These are phyloP conservation scores for Agrotis segetum DNA, from an alignment of 2,888 invertebrate genomes.

Conservation along the genomic window DNA sequence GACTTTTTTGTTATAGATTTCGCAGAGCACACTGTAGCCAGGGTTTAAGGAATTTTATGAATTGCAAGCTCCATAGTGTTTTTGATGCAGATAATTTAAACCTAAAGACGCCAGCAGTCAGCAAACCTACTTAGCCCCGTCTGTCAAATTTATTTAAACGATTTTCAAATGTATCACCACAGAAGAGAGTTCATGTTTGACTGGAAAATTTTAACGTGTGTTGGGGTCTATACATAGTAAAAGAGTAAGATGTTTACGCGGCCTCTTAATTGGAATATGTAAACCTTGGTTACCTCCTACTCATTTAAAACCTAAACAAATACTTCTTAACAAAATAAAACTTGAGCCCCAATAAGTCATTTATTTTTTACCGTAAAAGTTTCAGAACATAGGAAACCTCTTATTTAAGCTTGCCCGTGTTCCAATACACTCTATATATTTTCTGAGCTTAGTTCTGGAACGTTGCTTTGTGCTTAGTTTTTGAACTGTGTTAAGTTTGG, in stretches of 20 bases:
- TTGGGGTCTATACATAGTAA: too few relatives aligned
- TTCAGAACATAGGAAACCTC: slow-evolving; percentile 22
- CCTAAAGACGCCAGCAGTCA: not conserved
- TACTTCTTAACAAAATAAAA: not conserved
- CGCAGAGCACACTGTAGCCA: not conserved
- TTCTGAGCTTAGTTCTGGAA: slow-evolving; percentile 49
- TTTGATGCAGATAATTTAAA: too few relatives aligned
- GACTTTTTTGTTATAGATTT: not conserved
- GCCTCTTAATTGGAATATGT: too few relatives aligned
- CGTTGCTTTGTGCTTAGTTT: slow-evolving; percentile 60
- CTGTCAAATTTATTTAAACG: too few relatives aligned
- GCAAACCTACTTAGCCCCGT: too few relatives aligned
- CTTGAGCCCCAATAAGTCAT: not conserved
- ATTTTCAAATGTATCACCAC: too few relatives aligned
- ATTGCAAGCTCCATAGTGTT: not conserved
- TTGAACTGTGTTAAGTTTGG: slow-evolving; percentile 50
- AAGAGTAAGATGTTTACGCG: too few relatives aligned
- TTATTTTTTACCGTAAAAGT: slow-evolving; percentile 17
- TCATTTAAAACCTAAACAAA: not conserved
- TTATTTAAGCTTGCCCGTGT: slow-evolving; percentile 26
- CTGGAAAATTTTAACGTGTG: too few relatives aligned
- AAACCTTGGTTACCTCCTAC: too few relatives aligned
- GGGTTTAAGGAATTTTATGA: not conserved
- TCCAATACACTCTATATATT: slow-evolving; percentile 47
- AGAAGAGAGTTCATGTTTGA: too few relatives aligned